phyloP scores from a whole-genome alignment of 37 sponge, comb jelly and placozoan species.

The Cliona cf. orientalis region DNA sequence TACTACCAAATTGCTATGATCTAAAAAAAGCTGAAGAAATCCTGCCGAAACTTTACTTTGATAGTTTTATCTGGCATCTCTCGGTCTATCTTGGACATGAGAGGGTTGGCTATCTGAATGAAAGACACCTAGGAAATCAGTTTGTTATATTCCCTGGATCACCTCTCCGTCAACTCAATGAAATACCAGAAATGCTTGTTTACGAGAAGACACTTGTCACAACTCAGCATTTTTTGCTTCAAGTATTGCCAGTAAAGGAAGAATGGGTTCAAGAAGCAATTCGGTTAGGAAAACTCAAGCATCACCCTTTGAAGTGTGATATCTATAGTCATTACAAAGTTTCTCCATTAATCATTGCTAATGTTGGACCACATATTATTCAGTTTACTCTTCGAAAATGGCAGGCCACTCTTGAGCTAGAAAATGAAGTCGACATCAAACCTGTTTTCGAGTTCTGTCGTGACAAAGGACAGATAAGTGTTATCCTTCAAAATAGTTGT shows the following conservation, averaged over 20 bases:
- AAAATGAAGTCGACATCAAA: slow-evolving; percentile 1
- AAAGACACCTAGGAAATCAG: slow-evolving; percentile 6
- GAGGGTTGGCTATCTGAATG: slow-evolving; percentile 57
- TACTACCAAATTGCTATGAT: not conserved
- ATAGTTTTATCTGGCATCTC: slow-evolving; percentile 48
- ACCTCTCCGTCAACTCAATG: slow-evolving; percentile 35
- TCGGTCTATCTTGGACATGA: slow-evolving; percentile 60
- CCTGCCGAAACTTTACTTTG: slow-evolving; percentile 53
- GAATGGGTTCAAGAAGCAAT: slow-evolving; percentile 79
- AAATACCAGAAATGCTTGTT: slow-evolving; percentile 38
- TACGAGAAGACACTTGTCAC: slow-evolving; percentile 77
- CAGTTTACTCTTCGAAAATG: not conserved
- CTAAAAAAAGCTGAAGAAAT: slow-evolving; percentile 28
- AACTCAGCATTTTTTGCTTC: slow-evolving; percentile 63
- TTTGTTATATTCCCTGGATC: slow-evolving; percentile 62
- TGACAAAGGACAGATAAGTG: slow-evolving; percentile 23
- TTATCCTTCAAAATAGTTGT: slow-evolving; percentile 4
- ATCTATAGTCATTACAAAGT: slow-evolving; percentile 17
- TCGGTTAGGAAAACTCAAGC: slow-evolving; percentile 5
- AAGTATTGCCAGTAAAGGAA: slow-evolving; percentile 60
- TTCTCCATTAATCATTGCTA: slow-evolving; percentile 16
- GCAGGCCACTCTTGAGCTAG: not conserved
- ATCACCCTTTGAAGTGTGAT: slow-evolving; percentile 25
- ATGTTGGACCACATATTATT: slow-evolving; percentile 1
- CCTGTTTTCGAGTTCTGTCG: slow-evolving; percentile 5